Percentiles rank a stretch among this genome's conserved stretches.
phyloP scores from a whole-genome alignment of 2,113 vertebrate genomes.

The Rutilus rutilus region DNA sequence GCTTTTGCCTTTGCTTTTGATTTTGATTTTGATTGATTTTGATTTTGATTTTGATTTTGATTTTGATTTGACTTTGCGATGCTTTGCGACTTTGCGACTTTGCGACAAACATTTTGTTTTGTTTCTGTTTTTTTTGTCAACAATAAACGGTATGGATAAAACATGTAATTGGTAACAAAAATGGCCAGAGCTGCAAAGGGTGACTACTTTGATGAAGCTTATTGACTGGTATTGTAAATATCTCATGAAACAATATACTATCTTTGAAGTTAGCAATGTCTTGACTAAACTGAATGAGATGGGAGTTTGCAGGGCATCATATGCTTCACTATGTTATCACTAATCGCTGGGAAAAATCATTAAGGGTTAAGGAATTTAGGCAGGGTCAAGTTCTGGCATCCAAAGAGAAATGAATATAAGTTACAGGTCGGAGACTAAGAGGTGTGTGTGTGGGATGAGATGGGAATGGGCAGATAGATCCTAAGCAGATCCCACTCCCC shows the following conservation, averaged over 20 bases:
- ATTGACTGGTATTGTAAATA: background rate
- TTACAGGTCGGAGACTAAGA: conserved; percentile 30
- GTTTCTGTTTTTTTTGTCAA: too few relatives aligned
- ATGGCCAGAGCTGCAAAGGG: background rate
- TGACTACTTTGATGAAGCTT: background rate
- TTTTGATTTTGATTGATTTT: too few relatives aligned
- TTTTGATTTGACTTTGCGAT: too few relatives aligned
- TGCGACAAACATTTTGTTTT: background rate
- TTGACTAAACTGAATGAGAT: background rate
- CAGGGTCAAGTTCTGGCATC: conserved; percentile 65
- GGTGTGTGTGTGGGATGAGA: conserved; percentile 46
- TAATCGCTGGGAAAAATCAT: conserved; percentile 49
- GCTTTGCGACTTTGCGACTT: background rate
- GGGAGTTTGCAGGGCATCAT: conserved; percentile 9
- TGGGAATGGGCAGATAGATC: conserved; percentile 71
- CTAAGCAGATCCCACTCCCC: conserved; percentile 68
- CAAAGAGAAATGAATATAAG: conserved; percentile 59
- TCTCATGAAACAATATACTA: background rate
- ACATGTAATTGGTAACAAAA: background rate
- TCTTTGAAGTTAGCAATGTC: background rate
- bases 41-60: too few relatives aligned
- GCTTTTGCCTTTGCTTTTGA: too few relatives aligned
- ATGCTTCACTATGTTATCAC: conserved; percentile 28
- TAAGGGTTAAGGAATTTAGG: conserved; percentile 55
- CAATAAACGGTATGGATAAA: too few relatives aligned